These are phyloP conservation scores for Mesocentrotus franciscanus DNA, from an alignment of 53 echinoderm and acorn worm species.

Conservation along the genomic window DNA sequence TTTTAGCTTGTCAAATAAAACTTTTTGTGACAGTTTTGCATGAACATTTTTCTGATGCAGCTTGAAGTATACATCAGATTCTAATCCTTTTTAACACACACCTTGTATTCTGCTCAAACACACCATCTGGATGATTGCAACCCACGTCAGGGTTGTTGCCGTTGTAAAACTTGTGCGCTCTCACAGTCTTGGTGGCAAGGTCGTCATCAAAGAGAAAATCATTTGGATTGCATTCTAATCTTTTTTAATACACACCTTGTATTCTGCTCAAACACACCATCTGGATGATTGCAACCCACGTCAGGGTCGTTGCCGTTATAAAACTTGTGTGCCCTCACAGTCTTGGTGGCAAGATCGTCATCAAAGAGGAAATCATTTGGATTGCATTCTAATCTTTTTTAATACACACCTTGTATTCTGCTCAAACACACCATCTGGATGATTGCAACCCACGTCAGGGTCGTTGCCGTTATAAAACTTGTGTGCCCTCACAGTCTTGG, in stretches of 20 bases:
- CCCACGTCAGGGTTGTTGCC: no score
- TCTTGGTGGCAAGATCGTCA: conserved; percentile 86
- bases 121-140: no score
- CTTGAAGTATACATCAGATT: no score
- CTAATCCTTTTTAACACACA: no score
- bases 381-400: conserved; percentile 73
- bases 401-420: conserved; percentile 77
- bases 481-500: conserved; percentile 89
- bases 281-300: no score
- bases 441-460: conserved; percentile 72
- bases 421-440: conserved; percentile 72
- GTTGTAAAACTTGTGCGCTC: conserved; percentile 89
- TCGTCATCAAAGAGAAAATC: conserved; percentile 85
- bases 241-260: no score
- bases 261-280: conserved; percentile 79
- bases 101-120: conserved; percentile 83
- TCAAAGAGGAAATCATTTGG: conserved; percentile 87
- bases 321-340: conserved; percentile 87
- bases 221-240: conserved; percentile 95
- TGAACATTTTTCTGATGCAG: no score
- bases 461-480: conserved; percentile 81
- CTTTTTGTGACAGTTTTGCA: no score
- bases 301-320: no score
- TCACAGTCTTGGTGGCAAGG: conserved; percentile 85
- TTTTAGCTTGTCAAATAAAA: no score